These are phyloP conservation scores for Heliconius ethilla DNA, from an alignment of 2,888 invertebrate species.

Conservation along the genomic window DNA sequence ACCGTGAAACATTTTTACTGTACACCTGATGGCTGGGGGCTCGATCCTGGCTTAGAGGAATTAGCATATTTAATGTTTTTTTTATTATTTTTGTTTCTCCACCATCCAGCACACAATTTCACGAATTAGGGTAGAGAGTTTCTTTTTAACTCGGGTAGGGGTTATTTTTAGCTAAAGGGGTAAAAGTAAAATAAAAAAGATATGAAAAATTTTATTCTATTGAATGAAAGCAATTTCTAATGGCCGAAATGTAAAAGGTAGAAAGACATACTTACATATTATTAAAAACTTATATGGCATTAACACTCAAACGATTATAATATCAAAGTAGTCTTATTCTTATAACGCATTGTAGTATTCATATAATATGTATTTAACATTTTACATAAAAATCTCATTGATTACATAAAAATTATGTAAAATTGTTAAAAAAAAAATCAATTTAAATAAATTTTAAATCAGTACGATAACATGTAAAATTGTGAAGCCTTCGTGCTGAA, in stretches of 20 bases:
- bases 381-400: not conserved
- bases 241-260: no score
- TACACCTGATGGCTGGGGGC: not conserved
- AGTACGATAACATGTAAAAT: constrained; percentile 1
- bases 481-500: constrained; percentile 4
- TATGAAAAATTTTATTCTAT: no score
- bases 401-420: not conserved
- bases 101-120: not conserved
- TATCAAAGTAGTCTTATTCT: not conserved
- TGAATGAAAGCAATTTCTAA: no score
- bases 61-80: not conserved
- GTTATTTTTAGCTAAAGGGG: no score
- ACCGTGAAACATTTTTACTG: not conserved
- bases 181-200: no score
- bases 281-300: not conserved
- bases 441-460: not conserved
- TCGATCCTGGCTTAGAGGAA: not conserved
- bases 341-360: not conserved
- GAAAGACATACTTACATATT: not conserved
- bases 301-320: not conserved
- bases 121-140: not conserved
- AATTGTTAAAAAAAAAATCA: not conserved
- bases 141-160: not conserved
- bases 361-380: not conserved
- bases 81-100: not conserved